Conservation (phyloP, 2,113 vertebrate species). For the Numenius arquata region DNA sequence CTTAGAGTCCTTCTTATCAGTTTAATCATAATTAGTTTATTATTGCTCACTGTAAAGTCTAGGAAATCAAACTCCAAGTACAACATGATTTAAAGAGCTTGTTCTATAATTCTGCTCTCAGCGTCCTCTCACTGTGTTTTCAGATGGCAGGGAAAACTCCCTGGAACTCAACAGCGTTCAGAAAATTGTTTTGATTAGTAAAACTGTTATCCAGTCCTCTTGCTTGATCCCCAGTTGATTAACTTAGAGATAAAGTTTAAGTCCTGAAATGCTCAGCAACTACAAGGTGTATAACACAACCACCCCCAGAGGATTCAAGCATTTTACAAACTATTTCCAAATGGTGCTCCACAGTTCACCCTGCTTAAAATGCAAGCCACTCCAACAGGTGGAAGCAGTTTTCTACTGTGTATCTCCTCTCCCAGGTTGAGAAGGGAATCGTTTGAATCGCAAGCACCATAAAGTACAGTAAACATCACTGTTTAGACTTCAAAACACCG, state of each 20-base stretch:
- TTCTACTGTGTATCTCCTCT: conserved; percentile 29
- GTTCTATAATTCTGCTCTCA: conserved; percentile 17
- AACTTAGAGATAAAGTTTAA: conserved; percentile 69
- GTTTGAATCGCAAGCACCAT: conserved; percentile 13
- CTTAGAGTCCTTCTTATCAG: conserved; percentile 52
- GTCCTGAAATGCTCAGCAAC: conserved; percentile 56
- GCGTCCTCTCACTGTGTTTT: neutral
- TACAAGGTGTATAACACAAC: conserved; percentile 50
- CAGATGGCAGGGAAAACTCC: conserved; percentile 36
- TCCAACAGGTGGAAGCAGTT: conserved; percentile 73
- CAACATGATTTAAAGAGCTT: conserved; percentile 41
- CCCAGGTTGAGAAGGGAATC: conserved; percentile 44
- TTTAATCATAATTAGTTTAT: conserved; percentile 61
- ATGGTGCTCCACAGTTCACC: conserved; percentile 71
- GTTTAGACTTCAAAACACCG: conserved; percentile 25
- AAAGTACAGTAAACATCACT: neutral
- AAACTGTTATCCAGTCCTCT: conserved; percentile 59
- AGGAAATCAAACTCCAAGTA: conserved; percentile 52
- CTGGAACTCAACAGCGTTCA: conserved; percentile 43
- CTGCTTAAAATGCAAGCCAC: conserved; percentile 61
- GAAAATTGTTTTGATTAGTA: conserved; percentile 72
- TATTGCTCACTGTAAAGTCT: conserved; percentile 62
- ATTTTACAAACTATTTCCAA: conserved; percentile 76
- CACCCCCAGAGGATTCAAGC: conserved; percentile 51
- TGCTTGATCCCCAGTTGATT: conserved; percentile 65